Evolutionary conservation across 37 sponge, comb jelly and placozoan species (phyloP), one percentile per base, ranked within the genome.

Genomic region (Theonella swinhoei): DNA sequence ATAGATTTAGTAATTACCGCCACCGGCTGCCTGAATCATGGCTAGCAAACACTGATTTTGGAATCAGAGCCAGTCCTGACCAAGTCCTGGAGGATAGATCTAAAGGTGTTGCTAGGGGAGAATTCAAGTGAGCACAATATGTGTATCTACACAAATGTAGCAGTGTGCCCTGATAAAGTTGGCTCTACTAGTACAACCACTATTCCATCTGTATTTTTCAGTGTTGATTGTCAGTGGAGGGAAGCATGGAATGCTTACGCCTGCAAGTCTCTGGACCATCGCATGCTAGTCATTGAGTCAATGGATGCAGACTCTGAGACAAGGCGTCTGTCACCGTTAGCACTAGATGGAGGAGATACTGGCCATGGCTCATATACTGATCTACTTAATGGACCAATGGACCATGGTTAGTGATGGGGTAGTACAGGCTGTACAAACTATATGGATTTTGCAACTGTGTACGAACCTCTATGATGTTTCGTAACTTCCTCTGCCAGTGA

Each of bases 311-410:
- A 96, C 77, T 89, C 94, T 61, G 96, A 96, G 72, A 82, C 85
- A 4, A 78, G 96, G 65, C 80, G 96, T 0, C 73, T 96, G 20
- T 96, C 96, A 9, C 96, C 96, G 8, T 20, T 96, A n/a, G 96
- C 91, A 3, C 75, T 95, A n/a, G 70, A 70, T 64, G 96, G 96
- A 32, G 93, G 93, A n/a, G 81, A 93, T 68, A 87, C 85, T 47
- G 88, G 85, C 0, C 28, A 34, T 47, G 96, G 83, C 23, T 32
- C 74, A 42, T 96, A 96, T 63, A 93, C 91, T 72, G 96, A 96
- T 75, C 84, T 96, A 3, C 68, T 96, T 26, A 96, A 96, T 79
- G 96, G 96, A 72, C 96, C 96, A 3, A 93, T 93, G 96, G 96
- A 96, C 76, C 96, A 96, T 79, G 96, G 96, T 90, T 5, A n/a